Conservation (phyloP, 2,113 vertebrate genomes). For the Chamaetylas fuelleborni region DNA sequence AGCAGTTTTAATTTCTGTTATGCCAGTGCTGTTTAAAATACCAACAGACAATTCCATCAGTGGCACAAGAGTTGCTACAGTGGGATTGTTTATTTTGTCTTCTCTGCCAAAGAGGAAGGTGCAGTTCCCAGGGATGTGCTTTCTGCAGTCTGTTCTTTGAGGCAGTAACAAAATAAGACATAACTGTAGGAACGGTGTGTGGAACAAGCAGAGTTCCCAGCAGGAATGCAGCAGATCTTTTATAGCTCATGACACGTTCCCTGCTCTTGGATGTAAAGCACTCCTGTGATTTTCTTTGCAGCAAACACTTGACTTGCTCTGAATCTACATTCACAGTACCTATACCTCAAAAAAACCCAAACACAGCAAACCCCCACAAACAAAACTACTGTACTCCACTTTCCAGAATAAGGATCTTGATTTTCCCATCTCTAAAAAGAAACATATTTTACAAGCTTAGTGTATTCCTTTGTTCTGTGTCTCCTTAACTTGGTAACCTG, state of each 20-base stretch:
- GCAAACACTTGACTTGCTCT: not conserved
- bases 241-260: not conserved
- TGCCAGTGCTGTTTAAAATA: not conserved
- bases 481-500: not conserved
- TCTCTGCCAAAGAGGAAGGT: not conserved
- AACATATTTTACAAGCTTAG: not conserved
- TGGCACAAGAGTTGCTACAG: not conserved
- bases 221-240: not conserved
- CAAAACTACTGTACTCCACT: not conserved
- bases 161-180: not conserved
- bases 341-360: not conserved
- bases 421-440: not conserved
- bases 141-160: not conserved
- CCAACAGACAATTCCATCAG: not conserved
- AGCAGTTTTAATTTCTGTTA: not conserved
- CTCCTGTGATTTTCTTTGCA: not conserved
- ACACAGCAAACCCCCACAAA: not conserved
- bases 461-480: not conserved
- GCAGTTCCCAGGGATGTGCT: not conserved
- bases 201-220: not conserved
- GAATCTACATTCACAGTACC: not conserved
- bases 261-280: not conserved
- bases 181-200: not conserved
- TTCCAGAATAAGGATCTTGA: not conserved
- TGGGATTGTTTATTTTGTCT: not conserved